phyloP scores from a whole-genome alignment of 2,797 vertebrate genomes.

The Limosa lapponica region DNA sequence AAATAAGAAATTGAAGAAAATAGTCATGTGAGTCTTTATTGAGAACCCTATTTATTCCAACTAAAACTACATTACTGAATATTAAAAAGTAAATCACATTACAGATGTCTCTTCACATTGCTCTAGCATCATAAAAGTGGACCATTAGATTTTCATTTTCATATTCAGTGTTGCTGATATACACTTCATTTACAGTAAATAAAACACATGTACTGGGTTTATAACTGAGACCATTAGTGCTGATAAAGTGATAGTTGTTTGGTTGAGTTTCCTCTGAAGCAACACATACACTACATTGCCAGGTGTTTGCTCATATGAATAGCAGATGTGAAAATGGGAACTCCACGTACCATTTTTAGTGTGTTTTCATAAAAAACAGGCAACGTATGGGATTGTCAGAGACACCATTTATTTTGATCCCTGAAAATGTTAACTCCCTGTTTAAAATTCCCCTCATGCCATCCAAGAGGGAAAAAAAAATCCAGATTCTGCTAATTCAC shows the following conservation, averaged over 20 bases:
- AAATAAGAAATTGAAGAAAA: slow-evolving; percentile 50
- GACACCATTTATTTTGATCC: neutral
- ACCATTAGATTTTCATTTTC: neutral
- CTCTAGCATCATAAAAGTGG: neutral
- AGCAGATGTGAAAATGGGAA: slow-evolving; percentile 18
- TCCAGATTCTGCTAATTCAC: neutral
- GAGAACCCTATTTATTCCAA: neutral
- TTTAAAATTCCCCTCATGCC: neutral
- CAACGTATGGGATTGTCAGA: neutral
- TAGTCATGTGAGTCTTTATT: neutral
- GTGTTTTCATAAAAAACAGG: neutral
- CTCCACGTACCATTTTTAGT: neutral
- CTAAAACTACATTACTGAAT: slow-evolving; percentile 1
- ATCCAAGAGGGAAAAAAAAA: neutral
- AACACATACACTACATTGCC: neutral
- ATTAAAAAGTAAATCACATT: neutral
- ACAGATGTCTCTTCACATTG: neutral
- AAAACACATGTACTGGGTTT: neutral
- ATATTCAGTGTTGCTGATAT: neutral
- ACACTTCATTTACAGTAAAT: slow-evolving; percentile 2
- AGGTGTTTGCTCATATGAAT: neutral
- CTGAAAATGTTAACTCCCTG: neutral
- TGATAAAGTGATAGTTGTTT: neutral
- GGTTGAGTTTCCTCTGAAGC: neutral
- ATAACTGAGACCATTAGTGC: neutral